Base-by-base conservation (phyloP, 2,113 vertebrate genomes). In the Elephantulus edwardii region DNA sequence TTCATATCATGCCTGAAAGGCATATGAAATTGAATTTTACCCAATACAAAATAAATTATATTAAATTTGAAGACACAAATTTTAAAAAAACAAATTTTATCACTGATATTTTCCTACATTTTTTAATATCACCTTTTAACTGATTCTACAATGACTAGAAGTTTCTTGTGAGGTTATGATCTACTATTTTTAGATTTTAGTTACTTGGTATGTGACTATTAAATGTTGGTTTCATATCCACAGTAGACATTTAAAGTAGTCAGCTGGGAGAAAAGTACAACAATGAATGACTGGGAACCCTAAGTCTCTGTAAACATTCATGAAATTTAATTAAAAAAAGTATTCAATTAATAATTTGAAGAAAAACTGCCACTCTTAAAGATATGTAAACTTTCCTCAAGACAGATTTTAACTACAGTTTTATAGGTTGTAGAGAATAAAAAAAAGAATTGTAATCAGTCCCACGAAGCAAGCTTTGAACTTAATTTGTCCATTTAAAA, bases 401-500 rank as follows among this genome's bases (percentile, higher is more conserved):
- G 77, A 28, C 35, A 87, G 38, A 4, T 75, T 91, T 85, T 89
- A 94, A 93, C 42, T 71, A 44, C 5, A 90, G 58, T 6, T 91
- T 52, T 22, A 44, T 12, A 66, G 62, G 16, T 8, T 88, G 16
- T 83, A 82, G 0, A 92, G 52, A 92, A 93, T 16, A 66, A 28
- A 76, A 84, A 68, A 87, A 83, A 8, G 74, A 35, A 84, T 62
- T 38, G n/a, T 89, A 74, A n/a, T 64, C 28, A 88, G 86, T 52
- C 14, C 26, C 40, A 83, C 33, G 17, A 93, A 91, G 48, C 35
- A 35, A 89, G 8, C 50, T 79, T 30, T 85, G 75, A 93, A 92
- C 56, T 86, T 77, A 60, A 30, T 86, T 50, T 83, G 71, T 85
- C 83, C 54, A 93, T 42, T 87, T 87, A 76, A 81, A 94, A 89